Conservation (phyloP, 2,113 vertebrate genomes). For the Oriolus oriolus region DNA sequence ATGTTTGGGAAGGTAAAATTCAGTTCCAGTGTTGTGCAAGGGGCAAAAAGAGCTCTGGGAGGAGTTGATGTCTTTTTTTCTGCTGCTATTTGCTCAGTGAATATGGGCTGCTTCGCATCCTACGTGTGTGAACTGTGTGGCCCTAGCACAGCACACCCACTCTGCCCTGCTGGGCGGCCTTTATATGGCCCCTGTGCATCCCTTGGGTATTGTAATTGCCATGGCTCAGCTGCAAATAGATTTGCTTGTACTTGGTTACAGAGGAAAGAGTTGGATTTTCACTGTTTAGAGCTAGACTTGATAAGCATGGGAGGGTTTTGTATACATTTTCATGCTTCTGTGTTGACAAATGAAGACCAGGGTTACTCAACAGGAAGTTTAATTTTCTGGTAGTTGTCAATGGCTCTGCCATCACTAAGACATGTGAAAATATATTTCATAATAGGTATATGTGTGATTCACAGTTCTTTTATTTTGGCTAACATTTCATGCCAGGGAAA, state of each 20-base stretch:
- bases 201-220: not conserved
- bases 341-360: not conserved
- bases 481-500: not conserved
- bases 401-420: not conserved
- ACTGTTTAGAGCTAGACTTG: not conserved
- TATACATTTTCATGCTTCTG: not conserved
- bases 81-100: not conserved
- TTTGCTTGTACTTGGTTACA: not conserved
- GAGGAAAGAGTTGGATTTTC: not conserved
- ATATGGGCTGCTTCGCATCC: not conserved
- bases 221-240: not conserved
- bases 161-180: not conserved
- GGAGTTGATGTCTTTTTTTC: not conserved
- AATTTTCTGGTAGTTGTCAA: slow-evolving; percentile 1
- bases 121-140: fast-evolving
- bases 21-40: not conserved
- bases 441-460: not conserved
- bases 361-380: not conserved
- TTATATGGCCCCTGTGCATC: fast-evolving
- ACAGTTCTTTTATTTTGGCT: not conserved
- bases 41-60: not conserved
- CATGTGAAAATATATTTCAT: not conserved
- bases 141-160: not conserved
- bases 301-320: not conserved
- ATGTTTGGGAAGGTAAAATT: not conserved